Evolutionary conservation across 2,888 invertebrate species (phyloP).

Genomic region (Acronicta psi): DNA sequence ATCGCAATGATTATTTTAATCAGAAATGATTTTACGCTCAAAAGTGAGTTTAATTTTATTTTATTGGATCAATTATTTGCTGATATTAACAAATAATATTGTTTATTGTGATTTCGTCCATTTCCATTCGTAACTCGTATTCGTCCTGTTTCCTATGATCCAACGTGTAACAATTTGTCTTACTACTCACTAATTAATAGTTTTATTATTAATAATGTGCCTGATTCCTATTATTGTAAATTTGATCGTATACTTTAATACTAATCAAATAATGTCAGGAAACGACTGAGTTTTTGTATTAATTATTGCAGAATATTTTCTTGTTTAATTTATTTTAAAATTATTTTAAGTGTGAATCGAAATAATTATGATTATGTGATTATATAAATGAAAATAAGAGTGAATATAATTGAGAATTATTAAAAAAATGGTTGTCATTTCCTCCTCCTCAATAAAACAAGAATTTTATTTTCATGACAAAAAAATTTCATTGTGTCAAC

Average conservation of each 20-base stretch:
- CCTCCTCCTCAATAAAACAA: constrained; percentile 35
- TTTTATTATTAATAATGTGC: constrained; percentile 79
- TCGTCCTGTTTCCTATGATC: constrained; percentile 55
- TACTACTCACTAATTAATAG: constrained; percentile 80
- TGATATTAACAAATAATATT: constrained; percentile 66
- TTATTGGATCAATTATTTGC: constrained; percentile 77
- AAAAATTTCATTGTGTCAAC: constrained; percentile 32
- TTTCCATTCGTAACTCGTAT: constrained; percentile 58
- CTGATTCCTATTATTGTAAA: constrained; percentile 88
- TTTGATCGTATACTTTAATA: constrained; percentile 85
- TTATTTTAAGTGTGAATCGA: constrained; percentile 87
- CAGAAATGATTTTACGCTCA: constrained; percentile 83
- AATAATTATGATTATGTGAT: constrained; percentile 88
- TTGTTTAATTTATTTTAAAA: constrained; percentile 87
- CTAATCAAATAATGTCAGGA: constrained; percentile 86
- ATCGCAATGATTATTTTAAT: constrained; percentile 79
- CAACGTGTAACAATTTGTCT: constrained; percentile 65
- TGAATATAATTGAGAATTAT: constrained; percentile 86
- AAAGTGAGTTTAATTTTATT: constrained; percentile 82
- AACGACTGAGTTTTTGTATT: constrained; percentile 88
- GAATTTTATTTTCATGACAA: constrained; percentile 4
- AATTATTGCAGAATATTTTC: constrained; percentile 87
- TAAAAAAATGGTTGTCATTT: constrained; percentile 68
- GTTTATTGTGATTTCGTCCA: constrained; percentile 79
- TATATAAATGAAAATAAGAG: constrained; percentile 86